Conservation (phyloP, 30 jellyfish, hydroid and myxozoan genomes). For the Aurelia aurita region DNA sequence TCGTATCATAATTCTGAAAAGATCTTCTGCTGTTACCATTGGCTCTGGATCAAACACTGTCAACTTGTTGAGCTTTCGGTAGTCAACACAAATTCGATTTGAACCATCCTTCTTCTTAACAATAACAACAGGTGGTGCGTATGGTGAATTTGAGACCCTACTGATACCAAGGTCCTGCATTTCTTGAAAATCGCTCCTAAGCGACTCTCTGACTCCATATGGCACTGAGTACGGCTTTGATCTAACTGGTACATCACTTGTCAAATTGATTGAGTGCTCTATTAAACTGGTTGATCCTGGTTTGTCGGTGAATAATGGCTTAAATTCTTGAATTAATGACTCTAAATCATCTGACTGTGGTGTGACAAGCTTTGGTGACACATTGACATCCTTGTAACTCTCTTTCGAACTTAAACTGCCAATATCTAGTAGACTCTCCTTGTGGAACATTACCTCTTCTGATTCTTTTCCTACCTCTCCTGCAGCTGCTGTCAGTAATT, state of each 20-base stretch:
- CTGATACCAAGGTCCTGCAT: constrained; percentile 5
- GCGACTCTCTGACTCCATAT: neutral
- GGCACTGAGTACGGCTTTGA: constrained; percentile 16
- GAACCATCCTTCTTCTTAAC: constrained; percentile 10
- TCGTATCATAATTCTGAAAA: too few species aligned
- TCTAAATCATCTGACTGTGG: neutral
- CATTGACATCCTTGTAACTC: neutral
- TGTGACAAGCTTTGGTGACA: neutral
- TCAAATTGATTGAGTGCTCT: constrained; percentile 12
- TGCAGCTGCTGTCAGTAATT: too few species aligned
- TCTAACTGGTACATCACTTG: too few species aligned
- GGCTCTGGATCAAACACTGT: constrained; percentile 21
- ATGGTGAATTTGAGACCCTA: neutral
- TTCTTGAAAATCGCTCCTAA: neutral
- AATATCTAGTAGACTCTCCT: neutral
- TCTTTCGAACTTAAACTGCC: neutral
- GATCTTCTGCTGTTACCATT: constrained; percentile 23
- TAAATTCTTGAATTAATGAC: neutral
- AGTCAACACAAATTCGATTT: neutral
- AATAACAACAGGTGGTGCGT: constrained; percentile 9
- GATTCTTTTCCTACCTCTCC: too few species aligned
- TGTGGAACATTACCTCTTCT: too few species aligned
- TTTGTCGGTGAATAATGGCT: neutral
- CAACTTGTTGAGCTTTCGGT: neutral
- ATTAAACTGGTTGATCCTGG: constrained; percentile 12